Percentiles rank a stretch among this genome's conserved stretches.
Evolutionary conservation across 2,797 vertebrate genomes (phyloP).

Genomic region (Cirrhinus mrigala): DNA sequence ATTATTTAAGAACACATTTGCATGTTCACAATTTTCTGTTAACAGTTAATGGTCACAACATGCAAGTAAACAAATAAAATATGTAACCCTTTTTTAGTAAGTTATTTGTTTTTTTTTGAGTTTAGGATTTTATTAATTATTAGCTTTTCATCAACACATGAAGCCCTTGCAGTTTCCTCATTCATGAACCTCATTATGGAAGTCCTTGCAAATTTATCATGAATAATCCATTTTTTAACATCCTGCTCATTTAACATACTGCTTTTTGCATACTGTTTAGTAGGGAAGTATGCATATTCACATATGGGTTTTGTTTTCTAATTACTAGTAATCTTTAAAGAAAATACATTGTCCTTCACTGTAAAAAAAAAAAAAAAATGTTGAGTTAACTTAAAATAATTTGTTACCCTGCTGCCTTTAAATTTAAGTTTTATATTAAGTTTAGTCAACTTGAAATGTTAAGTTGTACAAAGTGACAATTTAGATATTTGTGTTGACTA

Average conservation of each 20-base stretch:
- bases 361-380: no score
- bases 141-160: background rate
- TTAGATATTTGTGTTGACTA: no score
- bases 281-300: background rate
- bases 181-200: background rate
- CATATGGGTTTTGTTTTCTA: background rate
- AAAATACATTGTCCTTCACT: background rate
- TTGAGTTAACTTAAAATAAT: no score
- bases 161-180: background rate
- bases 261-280: background rate
- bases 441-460: no score
- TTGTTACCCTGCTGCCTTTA: no score
- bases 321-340: background rate
- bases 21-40: background rate
- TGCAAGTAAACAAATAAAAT: conserved; percentile 12
- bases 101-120: background rate
- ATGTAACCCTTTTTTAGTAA: background rate
- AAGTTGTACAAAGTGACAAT: no score
- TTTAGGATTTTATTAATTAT: background rate
- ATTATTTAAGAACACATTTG: background rate
- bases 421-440: no score
- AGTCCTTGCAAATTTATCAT: background rate
- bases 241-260: background rate
- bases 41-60: background rate
- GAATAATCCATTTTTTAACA: background rate